Base-by-base conservation (phyloP, 1,140 invertebrate species). In the Dreissena rostriformis region DNA sequence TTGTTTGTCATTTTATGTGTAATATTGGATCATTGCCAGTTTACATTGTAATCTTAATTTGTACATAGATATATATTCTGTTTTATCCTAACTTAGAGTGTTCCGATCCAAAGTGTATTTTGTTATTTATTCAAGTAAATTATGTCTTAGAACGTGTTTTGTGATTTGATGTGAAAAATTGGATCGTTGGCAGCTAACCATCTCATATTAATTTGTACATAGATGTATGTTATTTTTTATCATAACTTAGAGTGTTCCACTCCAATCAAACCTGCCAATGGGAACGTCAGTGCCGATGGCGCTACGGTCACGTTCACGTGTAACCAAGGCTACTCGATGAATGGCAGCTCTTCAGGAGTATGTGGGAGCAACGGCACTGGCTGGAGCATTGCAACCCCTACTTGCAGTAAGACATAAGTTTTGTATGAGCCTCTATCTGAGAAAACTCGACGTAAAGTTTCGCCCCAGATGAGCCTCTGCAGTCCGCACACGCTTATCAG, bases 291-390 rank as follows among this genome's bases (percentile, higher is more conserved):
- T 72, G 51, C 68, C 49, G 68, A 80, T 24, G 67, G 68, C 0
- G 24, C 26, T 15, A 55, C 26, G 17, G 53, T 80, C 12, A 72
- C 52, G 17, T 72, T 22, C 53, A 53, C 52, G 49, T 80, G 78
- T 63, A 24, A 63, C 24, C 28, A 17, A 51, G 67, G 78, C 22
- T 80, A 66, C 29, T 71, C 78, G 1, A 57, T 80, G 68, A 57
- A 53, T 2, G 78, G 78, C 28, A 67, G 17, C 52, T 61, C 29
- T n/a, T 57, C 78, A 26, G 68, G 66, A 8, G 28, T 26, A 12
- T 80, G 78, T 72, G 55, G 71, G 19, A 71, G 39, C 19, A 68
- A 80, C 53, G 78, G 78, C 12, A 61, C 66, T 15, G 68, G 78
- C 24, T 80, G 78, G 78, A 72, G 52, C 55, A 80, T 80, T 55